Conservation (phyloP, 2,888 invertebrate species). For the Pachydiplax longipennis region DNA sequence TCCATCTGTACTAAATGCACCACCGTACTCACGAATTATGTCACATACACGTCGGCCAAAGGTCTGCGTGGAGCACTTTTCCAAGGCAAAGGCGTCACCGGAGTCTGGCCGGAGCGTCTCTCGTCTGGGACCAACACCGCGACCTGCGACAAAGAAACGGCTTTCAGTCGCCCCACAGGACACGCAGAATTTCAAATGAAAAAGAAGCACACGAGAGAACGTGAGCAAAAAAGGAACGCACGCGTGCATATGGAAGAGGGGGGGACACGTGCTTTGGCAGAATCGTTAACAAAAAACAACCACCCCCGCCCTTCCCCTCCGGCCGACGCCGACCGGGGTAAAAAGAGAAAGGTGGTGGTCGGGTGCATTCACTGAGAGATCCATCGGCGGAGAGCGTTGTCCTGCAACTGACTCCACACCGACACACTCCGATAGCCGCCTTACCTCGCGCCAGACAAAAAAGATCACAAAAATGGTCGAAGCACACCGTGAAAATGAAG, state of each 20-base stretch:
- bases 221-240: no score
- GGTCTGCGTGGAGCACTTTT: not conserved
- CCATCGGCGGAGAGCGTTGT: not conserved
- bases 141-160: slow-evolving; percentile 44
- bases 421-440: not conserved
- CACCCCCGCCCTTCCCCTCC: not conserved
- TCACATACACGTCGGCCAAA: slow-evolving; percentile 13
- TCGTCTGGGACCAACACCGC: not conserved
- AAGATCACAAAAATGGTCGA: not conserved
- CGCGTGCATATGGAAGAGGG: not conserved
- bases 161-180: not conserved
- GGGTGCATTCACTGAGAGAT: not conserved
- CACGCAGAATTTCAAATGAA: no score
- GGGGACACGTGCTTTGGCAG: not conserved
- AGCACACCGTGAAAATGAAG: not conserved
- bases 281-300: not conserved
- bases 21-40: slow-evolving; percentile 25
- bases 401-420: not conserved
- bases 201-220: no score
- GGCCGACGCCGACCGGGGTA: not conserved
- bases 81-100: no score
- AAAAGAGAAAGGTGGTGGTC: not conserved
- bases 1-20: not conserved
- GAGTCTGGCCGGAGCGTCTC: not conserved
- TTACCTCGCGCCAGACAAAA: not conserved